phyloP scores from a whole-genome alignment of 2,797 vertebrate genomes.

The Takifugu ocellatus region DNA sequence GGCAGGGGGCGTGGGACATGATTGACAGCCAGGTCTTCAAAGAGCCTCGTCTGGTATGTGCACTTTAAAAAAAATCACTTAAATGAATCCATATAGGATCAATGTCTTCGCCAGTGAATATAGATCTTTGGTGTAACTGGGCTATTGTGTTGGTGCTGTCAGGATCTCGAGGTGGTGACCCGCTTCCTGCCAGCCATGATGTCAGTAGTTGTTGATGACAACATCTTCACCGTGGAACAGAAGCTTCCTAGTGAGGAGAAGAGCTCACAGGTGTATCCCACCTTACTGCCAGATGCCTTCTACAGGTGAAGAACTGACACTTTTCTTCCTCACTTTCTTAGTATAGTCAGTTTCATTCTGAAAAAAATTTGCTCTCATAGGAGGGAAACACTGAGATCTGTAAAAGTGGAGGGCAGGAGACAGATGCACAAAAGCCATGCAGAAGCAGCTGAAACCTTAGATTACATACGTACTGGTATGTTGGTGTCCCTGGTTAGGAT shows the following conservation, averaged over 20 bases:
- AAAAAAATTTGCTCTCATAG: no score
- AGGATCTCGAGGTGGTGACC: slow-evolving; percentile 92
- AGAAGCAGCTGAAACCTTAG: no score
- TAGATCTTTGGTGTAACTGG: background rate
- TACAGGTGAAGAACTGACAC: slow-evolving; percentile 75
- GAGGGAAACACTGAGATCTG: no score
- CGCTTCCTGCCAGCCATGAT: slow-evolving; percentile 92
- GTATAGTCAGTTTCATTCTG: no score
- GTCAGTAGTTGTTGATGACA: slow-evolving; percentile 95
- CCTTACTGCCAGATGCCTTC: slow-evolving; percentile 84
- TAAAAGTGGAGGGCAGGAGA: no score
- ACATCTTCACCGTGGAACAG: slow-evolving; percentile 90
- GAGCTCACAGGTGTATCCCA: slow-evolving; percentile 82
- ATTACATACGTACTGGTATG: no score
- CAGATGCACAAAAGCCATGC: no score
- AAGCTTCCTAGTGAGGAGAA: slow-evolving; percentile 92
- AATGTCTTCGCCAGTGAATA: no score
- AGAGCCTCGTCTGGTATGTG: slow-evolving; percentile 90
- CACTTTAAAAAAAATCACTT: background rate
- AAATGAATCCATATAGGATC: no score
- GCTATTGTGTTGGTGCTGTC: background rate
- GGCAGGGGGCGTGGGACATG: slow-evolving; percentile 98
- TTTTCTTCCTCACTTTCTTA: background rate
- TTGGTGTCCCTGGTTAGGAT: no score
- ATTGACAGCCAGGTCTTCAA: slow-evolving; percentile 99